These are phyloP conservation scores for Chloroceryle inda DNA, from an alignment of 2,797 vertebrate species.

Conservation along the genomic window DNA sequence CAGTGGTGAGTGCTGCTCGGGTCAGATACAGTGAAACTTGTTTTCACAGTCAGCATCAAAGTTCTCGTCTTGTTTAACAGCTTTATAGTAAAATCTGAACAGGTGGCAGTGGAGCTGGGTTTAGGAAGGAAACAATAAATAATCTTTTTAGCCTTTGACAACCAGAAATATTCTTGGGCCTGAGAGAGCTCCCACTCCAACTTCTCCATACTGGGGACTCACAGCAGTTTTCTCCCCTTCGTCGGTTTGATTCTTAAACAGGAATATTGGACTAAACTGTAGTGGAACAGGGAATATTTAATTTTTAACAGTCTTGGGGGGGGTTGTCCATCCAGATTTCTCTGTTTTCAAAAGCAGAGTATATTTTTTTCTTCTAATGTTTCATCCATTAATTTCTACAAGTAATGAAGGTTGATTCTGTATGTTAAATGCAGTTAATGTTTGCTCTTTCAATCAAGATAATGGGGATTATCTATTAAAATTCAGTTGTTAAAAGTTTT, in stretches of 20 bases:
- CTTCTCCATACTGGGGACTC: neutral
- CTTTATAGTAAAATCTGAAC: constrained; percentile 73
- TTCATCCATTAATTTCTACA: neutral
- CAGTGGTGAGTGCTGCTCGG: constrained; percentile 6
- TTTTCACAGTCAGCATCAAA: constrained; percentile 63
- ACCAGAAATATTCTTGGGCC: constrained; percentile 61
- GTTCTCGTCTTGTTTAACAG: constrained; percentile 70
- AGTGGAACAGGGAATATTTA: neutral
- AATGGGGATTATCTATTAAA: neutral
- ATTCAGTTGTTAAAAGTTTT: neutral
- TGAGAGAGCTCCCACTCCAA: constrained; percentile 22
- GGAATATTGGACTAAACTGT: neutral
- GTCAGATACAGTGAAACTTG: constrained; percentile 60
- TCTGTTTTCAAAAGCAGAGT: neutral
- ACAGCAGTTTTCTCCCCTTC: neutral
- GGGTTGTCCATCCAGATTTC: neutral
- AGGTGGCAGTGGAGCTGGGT: constrained; percentile 65
- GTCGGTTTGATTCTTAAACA: neutral
- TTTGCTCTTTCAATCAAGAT: neutral
- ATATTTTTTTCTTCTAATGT: neutral
- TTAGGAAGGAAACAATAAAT: constrained; percentile 71
- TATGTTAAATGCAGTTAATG: neutral
- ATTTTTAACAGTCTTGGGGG: neutral
- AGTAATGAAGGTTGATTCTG: neutral
- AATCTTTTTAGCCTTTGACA: constrained; percentile 66